A percentile compares a stretch with the other conserved stretches of the same genome.
phyloP scores from a whole-genome alignment of 2,113 vertebrate genomes.

The Myiagra hebetior region DNA sequence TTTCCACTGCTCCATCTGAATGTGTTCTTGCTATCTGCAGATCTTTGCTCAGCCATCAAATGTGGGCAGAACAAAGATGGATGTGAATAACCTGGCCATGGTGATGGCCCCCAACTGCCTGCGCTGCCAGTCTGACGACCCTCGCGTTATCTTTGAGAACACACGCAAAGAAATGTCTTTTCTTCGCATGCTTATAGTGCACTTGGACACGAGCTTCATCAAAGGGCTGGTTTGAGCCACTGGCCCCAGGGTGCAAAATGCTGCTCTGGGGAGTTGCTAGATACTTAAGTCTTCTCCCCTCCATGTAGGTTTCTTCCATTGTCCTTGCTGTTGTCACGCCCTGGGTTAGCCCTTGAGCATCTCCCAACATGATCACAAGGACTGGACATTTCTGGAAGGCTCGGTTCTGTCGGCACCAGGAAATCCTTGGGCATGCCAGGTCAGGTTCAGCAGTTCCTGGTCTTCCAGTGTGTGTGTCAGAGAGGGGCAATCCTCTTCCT shows the following conservation, averaged over 20 bases:
- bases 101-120: slow-evolving; percentile 94
- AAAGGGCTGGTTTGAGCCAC: slow-evolving; percentile 77
- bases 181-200: slow-evolving; percentile 87
- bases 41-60: slow-evolving; percentile 89
- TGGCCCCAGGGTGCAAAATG: neutral
- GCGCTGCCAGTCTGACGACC: slow-evolving; percentile 87
- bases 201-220: slow-evolving; percentile 85
- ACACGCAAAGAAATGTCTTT: slow-evolving; percentile 92
- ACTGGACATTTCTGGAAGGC: neutral
- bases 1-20: neutral
- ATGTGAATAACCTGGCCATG: slow-evolving; percentile 93
- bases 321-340: neutral
- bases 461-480: neutral
- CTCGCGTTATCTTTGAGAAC: slow-evolving; percentile 88
- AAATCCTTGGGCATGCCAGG: neutral
- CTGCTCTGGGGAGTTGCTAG: neutral
- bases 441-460: neutral
- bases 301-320: neutral
- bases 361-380: neutral
- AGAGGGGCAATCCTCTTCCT: neutral
- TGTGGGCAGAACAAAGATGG: slow-evolving; percentile 90
- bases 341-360: neutral
- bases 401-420: neutral
- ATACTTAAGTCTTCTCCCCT: neutral
- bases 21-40: slow-evolving; percentile 52